phyloP scores from a whole-genome alignment of 1,140 invertebrate genomes.

The Drosophila tropicalis region DNA sequence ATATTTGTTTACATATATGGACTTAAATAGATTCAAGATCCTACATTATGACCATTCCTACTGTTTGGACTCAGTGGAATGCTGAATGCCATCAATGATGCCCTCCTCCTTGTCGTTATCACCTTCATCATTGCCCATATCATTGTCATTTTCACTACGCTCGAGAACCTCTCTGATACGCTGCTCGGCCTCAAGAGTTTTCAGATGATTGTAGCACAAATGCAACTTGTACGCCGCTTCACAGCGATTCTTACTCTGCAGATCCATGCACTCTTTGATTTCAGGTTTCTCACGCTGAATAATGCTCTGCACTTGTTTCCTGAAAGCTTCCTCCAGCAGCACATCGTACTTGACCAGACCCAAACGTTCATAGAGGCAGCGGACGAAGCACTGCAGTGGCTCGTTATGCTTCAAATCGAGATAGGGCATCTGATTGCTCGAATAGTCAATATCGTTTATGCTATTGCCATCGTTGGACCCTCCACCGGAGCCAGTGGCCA shows the following conservation, averaged over 20 bases:
- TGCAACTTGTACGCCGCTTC: slow-evolving; percentile 73
- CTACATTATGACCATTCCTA: slow-evolving; percentile 5
- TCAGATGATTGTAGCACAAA: slow-evolving; percentile 72
- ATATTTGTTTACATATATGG: not conserved
- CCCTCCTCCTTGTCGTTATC: slow-evolving; percentile 34
- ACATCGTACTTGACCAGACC: slow-evolving; percentile 62
- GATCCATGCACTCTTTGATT: slow-evolving; percentile 58
- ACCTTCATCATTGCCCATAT: slow-evolving; percentile 31
- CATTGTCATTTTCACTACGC: slow-evolving; percentile 38
- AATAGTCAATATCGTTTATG: slow-evolving; percentile 50
- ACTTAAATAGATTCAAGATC: not conserved
- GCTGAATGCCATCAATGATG: slow-evolving; percentile 49
- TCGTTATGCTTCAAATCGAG: slow-evolving; percentile 65
- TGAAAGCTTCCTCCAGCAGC: slow-evolving; percentile 66
- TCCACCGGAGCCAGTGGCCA: slow-evolving; percentile 24
- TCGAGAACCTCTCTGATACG: slow-evolving; percentile 63
- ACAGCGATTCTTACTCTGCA: slow-evolving; percentile 60
- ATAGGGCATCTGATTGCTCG: slow-evolving; percentile 32
- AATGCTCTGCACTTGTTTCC: slow-evolving; percentile 51
- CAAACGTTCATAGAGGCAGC: slow-evolving; percentile 60
- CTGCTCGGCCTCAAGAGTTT: slow-evolving; percentile 69
- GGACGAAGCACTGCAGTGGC: slow-evolving; percentile 67
- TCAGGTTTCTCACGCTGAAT: slow-evolving; percentile 52
- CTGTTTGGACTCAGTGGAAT: slow-evolving; percentile 26
- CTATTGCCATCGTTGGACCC: slow-evolving; percentile 44